Base-by-base conservation (phyloP, 2,797 vertebrate genomes). In the Falco columbarius region DNA sequence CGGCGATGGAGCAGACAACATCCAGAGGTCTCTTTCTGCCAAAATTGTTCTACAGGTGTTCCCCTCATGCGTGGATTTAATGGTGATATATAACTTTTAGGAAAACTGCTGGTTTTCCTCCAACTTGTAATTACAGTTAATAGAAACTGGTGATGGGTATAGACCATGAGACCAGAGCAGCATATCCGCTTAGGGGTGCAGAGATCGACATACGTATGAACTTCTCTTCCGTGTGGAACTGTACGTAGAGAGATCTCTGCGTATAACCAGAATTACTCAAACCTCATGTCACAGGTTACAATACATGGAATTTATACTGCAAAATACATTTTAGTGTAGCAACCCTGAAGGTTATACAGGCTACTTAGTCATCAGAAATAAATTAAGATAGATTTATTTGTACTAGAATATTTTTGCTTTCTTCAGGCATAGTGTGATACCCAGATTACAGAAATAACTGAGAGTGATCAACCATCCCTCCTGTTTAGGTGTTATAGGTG, bases 401-500 rank as follows among this genome's bases (percentile, higher is more conserved):
- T 63, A 34, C 30, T 29, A 17, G 32, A 9, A 6, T 40, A 6
- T 55, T 81, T 92, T 63, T 8, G 6, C 18, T 29, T 63, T 62
- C 87, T 67, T 52, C 49, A 54, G 12, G 40, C 30, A 14, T 10
- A 3, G 4, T 20, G 47, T 44, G 75, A 55, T 90, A 44, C 23
- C 21, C 32, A 14, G n/a, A 27, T 71, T 36, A 91, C 30, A 72
- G 80, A 73, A 70, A 18, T 81, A 54, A 52, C 79, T 62, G 47
- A 70, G 40, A 29, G 10, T 97, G 67, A 96, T 44, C 20, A 61
- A 17, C 32, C 76, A 0, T 89, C 27, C 74, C 42, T 91, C n/a
- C 66, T 93, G 49, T 86, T 20, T 21, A 99, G 99, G 98, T 93
- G 54, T 98, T 20, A 70, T 99, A 65, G 87, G 98, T 27, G 98